Evolutionary conservation across 1,140 invertebrate genomes (phyloP).

Genomic region (roundworm (Caenorhabditis elegans)): WBcel235 BX284605.5:12485001-12485500

Average conservation of each 20-base stretch:
- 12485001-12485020: neutral
- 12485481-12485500: neutral
- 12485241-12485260: constrained; percentile 29
- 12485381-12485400: neutral
- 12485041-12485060: neutral
- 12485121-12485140: neutral
- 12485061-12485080: neutral
- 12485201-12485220: neutral
- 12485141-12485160: neutral
- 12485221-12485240: constrained; percentile 7
- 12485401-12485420: too few relatives aligned
- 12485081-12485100: too few relatives aligned
- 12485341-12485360: neutral
- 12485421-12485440: neutral
- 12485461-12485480: neutral
- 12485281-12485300: constrained; percentile 21
- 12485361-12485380: neutral
- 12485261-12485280: constrained; percentile 15
- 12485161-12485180: constrained; percentile 37
- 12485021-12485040: neutral
- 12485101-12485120: neutral
- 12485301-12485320: neutral
- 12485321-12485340: constrained; percentile 2
- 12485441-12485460: neutral
- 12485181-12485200: neutral